Percentiles rank a stretch among this genome's conserved stretches.
Evolutionary conservation across 2,113 vertebrate species (phyloP).

Genomic region (Scophthalmus maximus): DNA sequence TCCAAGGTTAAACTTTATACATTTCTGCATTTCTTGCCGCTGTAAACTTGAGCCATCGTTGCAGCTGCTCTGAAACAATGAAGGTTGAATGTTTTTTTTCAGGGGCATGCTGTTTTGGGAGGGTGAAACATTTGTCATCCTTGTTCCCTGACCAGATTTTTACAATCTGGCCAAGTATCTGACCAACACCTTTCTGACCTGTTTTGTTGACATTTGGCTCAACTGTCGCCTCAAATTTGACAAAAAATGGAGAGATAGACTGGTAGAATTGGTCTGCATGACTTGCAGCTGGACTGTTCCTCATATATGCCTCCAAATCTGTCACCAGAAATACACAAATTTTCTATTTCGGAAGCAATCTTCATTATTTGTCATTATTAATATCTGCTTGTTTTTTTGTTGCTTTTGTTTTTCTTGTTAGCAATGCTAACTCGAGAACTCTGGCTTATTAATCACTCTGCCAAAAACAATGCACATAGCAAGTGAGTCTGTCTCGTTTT

Average conservation of each 20-base stretch:
- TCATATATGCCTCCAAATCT: background rate
- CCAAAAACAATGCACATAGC: slow-evolving; percentile 36
- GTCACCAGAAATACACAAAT: background rate
- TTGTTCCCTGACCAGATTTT: background rate
- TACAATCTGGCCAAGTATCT: slow-evolving; percentile 8
- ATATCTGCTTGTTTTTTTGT: background rate
- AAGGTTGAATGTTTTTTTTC: slow-evolving; percentile 33
- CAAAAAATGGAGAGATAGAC: background rate
- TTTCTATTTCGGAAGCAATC: slow-evolving; percentile 1
- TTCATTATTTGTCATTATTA: slow-evolving; percentile 11
- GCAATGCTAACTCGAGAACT: slow-evolving; percentile 37
- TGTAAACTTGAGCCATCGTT: background rate
- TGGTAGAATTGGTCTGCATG: background rate
- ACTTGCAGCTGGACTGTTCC: background rate
- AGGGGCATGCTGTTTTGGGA: background rate
- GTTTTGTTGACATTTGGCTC: slow-evolving; percentile 34
- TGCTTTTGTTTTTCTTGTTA: slow-evolving; percentile 32
- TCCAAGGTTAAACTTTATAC: too few relatives aligned
- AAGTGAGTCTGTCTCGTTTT: slow-evolving; percentile 45
- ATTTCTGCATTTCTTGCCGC: background rate
- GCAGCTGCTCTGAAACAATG: slow-evolving; percentile 4
- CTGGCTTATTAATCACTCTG: slow-evolving; percentile 39
- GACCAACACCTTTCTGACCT: slow-evolving; percentile 25
- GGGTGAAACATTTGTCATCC: slow-evolving; percentile 22
- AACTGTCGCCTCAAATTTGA: background rate